phyloP scores from a whole-genome alignment of 2,888 invertebrate genomes.

The Sinelater perroti region DNA sequence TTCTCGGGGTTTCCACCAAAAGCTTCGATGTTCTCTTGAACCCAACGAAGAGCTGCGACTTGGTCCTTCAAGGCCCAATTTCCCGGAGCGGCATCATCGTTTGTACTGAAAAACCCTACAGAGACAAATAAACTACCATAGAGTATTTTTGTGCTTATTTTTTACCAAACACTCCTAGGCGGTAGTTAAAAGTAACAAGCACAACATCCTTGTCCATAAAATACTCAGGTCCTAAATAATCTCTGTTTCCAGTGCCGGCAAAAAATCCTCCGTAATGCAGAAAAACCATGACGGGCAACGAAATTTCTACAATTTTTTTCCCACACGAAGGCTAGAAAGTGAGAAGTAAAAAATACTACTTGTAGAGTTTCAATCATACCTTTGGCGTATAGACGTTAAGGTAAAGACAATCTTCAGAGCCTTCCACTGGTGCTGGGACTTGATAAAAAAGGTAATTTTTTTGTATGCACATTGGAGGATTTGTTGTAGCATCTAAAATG shows the following conservation, averaged over 20 bases:
- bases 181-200: slow-evolving; percentile 62
- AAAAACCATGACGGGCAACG: slow-evolving; percentile 63
- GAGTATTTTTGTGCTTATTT: slow-evolving; percentile 45
- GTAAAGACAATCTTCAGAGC: slow-evolving; percentile 64
- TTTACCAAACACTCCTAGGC: slow-evolving; percentile 56
- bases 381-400: slow-evolving; percentile 62
- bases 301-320: too few relatives aligned
- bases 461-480: slow-evolving; percentile 60
- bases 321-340: too few relatives aligned
- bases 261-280: slow-evolving; percentile 66
- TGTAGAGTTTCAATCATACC: slow-evolving; percentile 41
- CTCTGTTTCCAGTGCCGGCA: slow-evolving; percentile 60
- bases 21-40: slow-evolving; percentile 58
- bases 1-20: slow-evolving; percentile 60
- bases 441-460: slow-evolving; percentile 56
- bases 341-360: slow-evolving; percentile 2
- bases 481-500: slow-evolving; percentile 51
- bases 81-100: slow-evolving; percentile 61
- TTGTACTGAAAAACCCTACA: slow-evolving; percentile 61
- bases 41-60: slow-evolving; percentile 61
- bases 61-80: slow-evolving; percentile 65
- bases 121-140: slow-evolving; percentile 59
- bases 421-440: slow-evolving; percentile 50
- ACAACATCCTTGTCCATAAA: slow-evolving; percentile 63
- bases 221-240: slow-evolving; percentile 62